These are phyloP conservation scores for Euura saliciscinereae DNA, from an alignment of 1,140 invertebrate species.

Conservation along the genomic window DNA sequence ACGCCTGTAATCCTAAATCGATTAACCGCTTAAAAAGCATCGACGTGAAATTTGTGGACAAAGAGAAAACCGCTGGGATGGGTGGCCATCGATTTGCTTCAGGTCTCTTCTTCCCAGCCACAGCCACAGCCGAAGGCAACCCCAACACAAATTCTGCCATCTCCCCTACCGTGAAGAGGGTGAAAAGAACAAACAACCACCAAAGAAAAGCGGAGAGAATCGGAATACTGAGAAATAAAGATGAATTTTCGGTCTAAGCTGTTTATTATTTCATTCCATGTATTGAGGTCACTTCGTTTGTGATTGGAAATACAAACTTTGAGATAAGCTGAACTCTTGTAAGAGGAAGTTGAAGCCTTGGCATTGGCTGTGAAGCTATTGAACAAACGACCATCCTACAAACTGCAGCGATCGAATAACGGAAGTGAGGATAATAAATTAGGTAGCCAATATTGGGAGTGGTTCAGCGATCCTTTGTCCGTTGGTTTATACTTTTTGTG, in stretches of 20 bases:
- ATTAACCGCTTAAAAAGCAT: neutral
- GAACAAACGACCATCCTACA: too few species aligned
- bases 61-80: neutral
- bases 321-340: too few species aligned
- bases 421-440: too few species aligned
- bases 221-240: too few species aligned
- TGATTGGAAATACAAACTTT: too few species aligned
- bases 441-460: neutral
- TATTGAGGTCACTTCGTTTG: too few species aligned
- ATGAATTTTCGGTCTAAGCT: too few species aligned
- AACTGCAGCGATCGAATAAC: too few species aligned
- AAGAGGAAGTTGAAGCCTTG: too few species aligned
- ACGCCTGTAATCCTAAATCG: neutral
- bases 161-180: neutral
- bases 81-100: neutral
- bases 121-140: neutral
- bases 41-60: neutral
- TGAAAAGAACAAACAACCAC: neutral
- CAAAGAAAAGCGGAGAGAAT: too few species aligned
- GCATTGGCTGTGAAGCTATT: too few species aligned
- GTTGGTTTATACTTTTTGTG: neutral
- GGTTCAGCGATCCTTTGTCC: neutral
- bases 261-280: too few species aligned
- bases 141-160: neutral
- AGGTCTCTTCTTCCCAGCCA: neutral